Conservation (phyloP, 2,113 vertebrate species). For the Noctilio leporinus region DNA sequence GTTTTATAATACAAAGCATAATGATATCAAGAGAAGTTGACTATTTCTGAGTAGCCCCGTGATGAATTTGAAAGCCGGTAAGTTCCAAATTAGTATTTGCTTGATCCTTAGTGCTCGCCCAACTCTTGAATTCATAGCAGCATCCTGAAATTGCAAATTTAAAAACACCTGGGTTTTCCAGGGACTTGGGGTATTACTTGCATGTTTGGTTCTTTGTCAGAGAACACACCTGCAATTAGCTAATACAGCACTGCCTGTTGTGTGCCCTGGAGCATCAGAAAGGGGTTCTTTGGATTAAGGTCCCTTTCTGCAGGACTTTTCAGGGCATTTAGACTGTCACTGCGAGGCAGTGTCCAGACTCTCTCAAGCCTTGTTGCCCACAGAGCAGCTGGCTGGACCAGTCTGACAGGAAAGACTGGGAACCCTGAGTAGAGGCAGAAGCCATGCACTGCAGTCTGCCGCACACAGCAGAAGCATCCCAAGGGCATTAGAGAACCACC, state of each 20-base stretch:
- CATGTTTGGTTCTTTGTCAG: background rate
- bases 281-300: background rate
- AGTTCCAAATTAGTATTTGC: background rate
- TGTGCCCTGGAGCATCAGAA: background rate
- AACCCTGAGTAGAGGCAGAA: background rate
- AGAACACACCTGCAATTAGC: background rate
- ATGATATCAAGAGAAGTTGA: background rate
- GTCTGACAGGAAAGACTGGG: background rate
- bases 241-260: accelerated
- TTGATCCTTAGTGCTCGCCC: background rate
- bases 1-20: background rate
- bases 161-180: background rate
- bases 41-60: background rate
- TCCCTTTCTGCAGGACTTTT: background rate
- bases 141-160: background rate
- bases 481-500: background rate
- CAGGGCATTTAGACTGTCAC: background rate
- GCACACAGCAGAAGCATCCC: background rate
- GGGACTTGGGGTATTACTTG: background rate
- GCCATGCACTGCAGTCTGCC: background rate
- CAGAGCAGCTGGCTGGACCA: background rate
- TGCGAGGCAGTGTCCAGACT: background rate
- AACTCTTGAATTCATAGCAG: background rate
- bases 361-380: background rate
- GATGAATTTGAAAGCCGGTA: background rate